Percentiles rank a stretch among this genome's conserved stretches.
Evolutionary conservation across 2,888 invertebrate species (phyloP).

Genomic region (Colostygia pectinataria): DNA sequence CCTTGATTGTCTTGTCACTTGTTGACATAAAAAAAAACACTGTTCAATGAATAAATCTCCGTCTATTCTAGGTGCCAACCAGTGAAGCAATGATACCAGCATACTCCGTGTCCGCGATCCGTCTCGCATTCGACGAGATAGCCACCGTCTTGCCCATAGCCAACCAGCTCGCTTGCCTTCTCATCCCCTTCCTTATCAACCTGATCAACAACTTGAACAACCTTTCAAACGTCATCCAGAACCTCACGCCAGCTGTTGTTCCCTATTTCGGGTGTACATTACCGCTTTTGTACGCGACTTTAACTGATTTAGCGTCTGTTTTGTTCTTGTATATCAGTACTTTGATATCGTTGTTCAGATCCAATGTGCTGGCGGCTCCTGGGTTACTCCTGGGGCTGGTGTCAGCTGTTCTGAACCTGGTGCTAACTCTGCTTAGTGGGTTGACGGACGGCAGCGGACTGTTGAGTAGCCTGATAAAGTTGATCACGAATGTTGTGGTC

Average conservation of each 20-base stretch:
- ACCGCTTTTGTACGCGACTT: constrained; percentile 67
- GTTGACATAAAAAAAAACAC: too few relatives aligned
- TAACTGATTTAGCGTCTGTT: constrained; percentile 73
- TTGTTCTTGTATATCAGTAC: constrained; percentile 73
- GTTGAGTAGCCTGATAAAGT: constrained; percentile 61
- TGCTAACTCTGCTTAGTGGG: constrained; percentile 62
- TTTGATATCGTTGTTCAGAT: constrained; percentile 68
- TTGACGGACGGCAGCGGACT: constrained; percentile 64
- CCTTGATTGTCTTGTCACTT: too few relatives aligned
- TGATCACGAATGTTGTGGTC: constrained; percentile 64
- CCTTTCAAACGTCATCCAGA: constrained; percentile 72
- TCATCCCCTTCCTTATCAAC: constrained; percentile 71
- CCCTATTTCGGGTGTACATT: constrained; percentile 75
- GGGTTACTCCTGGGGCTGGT: constrained; percentile 62
- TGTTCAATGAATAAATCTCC: background rate
- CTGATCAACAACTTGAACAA: constrained; percentile 74
- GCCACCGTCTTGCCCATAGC: constrained; percentile 66
- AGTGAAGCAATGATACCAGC: constrained; percentile 73
- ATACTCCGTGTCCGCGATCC: constrained; percentile 68
- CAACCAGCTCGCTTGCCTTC: constrained; percentile 66
- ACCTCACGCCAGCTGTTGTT: constrained; percentile 68
- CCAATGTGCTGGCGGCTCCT: constrained; percentile 69
- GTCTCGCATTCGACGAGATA: constrained; percentile 72
- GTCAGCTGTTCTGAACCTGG: constrained; percentile 61
- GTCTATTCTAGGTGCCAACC: constrained; percentile 49